These are phyloP conservation scores for Caiman crocodilus DNA, from an alignment of 2,797 vertebrate genomes.

Conservation along the genomic window DNA sequence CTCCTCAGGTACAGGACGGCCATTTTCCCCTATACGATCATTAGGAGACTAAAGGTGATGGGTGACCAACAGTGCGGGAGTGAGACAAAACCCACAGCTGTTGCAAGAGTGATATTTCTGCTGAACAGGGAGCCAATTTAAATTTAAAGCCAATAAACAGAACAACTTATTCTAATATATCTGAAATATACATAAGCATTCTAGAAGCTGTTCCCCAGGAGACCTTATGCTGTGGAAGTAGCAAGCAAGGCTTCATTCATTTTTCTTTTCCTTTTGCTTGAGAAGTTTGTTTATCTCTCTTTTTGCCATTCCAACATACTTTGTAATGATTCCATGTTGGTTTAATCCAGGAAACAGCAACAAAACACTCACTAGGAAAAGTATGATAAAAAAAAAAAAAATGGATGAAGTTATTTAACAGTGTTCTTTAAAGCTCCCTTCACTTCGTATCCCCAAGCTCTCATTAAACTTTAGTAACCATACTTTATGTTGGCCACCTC, in stretches of 20 bases:
- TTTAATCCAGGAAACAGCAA: constrained; percentile 95
- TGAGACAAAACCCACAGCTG: constrained; percentile 39
- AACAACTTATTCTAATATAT: constrained; percentile 65
- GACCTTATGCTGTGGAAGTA: constrained; percentile 37
- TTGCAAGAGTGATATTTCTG: constrained; percentile 42
- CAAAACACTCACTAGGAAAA: constrained; percentile 88
- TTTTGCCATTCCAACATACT: constrained; percentile 95
- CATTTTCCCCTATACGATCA: not conserved
- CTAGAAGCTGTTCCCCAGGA: constrained; percentile 72
- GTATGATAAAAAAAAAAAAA: not conserved
- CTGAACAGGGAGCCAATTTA: constrained; percentile 57
- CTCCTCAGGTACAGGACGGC: not conserved
- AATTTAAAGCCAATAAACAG: constrained; percentile 59
- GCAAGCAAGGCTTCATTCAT: constrained; percentile 82
- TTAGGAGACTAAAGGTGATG: constrained; percentile 20
- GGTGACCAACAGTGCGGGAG: constrained; percentile 14
- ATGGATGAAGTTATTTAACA: not conserved
- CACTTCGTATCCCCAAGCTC: not conserved
- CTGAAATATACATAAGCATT: constrained; percentile 57
- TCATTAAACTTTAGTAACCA: not conserved
- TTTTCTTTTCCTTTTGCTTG: constrained; percentile 99
- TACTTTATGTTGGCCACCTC: not conserved
- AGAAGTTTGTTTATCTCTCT: constrained; percentile 97
- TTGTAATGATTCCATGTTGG: constrained; percentile 94
- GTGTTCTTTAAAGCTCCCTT: not conserved